Conservation (phyloP, 2,797 vertebrate species). For the Meda fulgida region DNA sequence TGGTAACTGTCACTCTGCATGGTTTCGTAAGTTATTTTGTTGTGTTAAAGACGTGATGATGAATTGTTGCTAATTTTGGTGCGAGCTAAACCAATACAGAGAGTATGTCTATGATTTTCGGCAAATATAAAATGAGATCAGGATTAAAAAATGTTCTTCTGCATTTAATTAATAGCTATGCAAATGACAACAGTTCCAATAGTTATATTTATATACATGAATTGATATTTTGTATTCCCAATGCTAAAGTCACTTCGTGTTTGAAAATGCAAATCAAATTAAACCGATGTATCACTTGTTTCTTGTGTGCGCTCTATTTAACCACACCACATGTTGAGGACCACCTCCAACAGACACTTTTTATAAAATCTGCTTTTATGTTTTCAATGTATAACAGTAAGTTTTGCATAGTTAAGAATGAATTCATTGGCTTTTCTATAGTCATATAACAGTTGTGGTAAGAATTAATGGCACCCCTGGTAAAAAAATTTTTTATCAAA, state of each 20-base stretch:
- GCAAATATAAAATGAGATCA: neutral
- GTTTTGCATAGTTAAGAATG: neutral
- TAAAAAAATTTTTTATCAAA: no score
- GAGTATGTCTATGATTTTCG: neutral
- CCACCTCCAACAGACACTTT: no score
- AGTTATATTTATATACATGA: constrained; percentile 7
- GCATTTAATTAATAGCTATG: constrained; percentile 8
- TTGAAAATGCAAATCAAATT: constrained; percentile 11
- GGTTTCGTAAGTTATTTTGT: neutral
- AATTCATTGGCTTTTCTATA: neutral
- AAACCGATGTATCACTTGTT: constrained; percentile 1
- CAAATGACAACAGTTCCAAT: constrained; percentile 4
- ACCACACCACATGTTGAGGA: no score
- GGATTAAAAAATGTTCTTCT: neutral
- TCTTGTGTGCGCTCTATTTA: neutral
- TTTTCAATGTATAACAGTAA: no score
- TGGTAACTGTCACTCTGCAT: constrained; percentile 23
- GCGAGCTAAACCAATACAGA: neutral
- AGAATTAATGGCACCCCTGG: no score
- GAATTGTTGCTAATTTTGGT: neutral
- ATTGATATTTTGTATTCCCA: constrained; percentile 26
- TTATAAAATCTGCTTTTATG: no score
- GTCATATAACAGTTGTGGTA: no score
- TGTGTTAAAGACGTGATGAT: neutral
- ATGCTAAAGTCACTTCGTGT: constrained; percentile 22